phyloP scores from a whole-genome alignment of 2,113 vertebrate genomes.

The Egretta garzetta region DNA sequence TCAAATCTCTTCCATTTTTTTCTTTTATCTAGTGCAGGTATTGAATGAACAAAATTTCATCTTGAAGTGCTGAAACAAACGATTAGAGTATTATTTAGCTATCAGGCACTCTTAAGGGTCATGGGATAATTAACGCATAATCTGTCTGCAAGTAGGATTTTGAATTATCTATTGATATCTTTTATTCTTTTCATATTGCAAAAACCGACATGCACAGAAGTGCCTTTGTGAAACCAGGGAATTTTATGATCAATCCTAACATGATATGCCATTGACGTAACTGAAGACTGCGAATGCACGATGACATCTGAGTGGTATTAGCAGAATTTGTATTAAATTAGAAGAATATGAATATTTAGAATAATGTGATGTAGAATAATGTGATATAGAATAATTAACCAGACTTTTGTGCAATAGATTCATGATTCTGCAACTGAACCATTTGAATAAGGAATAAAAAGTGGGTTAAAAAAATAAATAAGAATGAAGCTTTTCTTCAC shows the following conservation, averaged over 20 bases:
- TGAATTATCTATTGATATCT: constrained; percentile 9
- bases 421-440: neutral
- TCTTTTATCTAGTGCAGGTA: constrained; percentile 40
- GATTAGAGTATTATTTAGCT: constrained; percentile 16
- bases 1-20: neutral
- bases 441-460: neutral
- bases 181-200: neutral
- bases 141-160: neutral
- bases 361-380: neutral
- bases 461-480: neutral
- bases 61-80: constrained; percentile 42
- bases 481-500: neutral
- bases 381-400: neutral
- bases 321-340: constrained; percentile 54
- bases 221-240: neutral
- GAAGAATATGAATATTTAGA: constrained; percentile 28
- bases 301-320: constrained; percentile 40
- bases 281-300: constrained; percentile 8
- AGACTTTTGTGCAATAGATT: neutral
- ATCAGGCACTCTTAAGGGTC: constrained; percentile 23
- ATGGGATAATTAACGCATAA: constrained; percentile 28
- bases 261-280: neutral
- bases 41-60: constrained; percentile 48
- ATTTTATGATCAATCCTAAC: constrained; percentile 51
- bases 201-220: neutral